Percentiles rank a stretch among this genome's conserved stretches.
Conservation (phyloP, 2,797 vertebrate species). For the Glyptemys insculpta region DNA sequence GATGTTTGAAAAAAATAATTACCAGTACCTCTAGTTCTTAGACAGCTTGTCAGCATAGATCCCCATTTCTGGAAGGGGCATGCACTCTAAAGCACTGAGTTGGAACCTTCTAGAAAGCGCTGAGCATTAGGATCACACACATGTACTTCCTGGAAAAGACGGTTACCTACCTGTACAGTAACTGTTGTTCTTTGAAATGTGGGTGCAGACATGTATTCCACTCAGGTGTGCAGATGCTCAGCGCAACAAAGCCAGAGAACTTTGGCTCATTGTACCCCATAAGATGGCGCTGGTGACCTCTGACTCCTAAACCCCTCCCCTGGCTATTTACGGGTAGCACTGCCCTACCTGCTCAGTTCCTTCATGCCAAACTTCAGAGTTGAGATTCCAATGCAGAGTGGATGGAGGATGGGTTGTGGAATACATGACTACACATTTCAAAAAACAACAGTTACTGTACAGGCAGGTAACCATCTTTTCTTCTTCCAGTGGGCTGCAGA, state of each 20-base stretch:
- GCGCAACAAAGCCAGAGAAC: background rate
- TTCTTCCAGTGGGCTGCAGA: background rate
- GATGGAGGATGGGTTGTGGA: background rate
- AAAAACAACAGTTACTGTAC: background rate
- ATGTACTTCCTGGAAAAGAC: background rate
- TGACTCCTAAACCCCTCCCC: background rate
- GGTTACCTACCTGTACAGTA: background rate
- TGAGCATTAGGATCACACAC: background rate
- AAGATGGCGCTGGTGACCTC: background rate
- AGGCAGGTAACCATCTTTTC: background rate
- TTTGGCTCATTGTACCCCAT: background rate
- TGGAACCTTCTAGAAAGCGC: background rate
- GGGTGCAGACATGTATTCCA: background rate
- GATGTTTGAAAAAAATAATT: background rate
- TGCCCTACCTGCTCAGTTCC: background rate
- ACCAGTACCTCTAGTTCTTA: background rate
- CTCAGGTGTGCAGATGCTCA: background rate
- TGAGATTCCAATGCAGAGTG: background rate
- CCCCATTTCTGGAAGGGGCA: background rate
- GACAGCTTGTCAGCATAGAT: background rate
- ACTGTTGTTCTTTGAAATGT: background rate
- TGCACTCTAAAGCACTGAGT: background rate
- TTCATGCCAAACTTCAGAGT: background rate
- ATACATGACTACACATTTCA: background rate
- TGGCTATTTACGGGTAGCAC: background rate